Conservation (phyloP, 1,140 invertebrate species). For the Sinonovacula constricta region DNA sequence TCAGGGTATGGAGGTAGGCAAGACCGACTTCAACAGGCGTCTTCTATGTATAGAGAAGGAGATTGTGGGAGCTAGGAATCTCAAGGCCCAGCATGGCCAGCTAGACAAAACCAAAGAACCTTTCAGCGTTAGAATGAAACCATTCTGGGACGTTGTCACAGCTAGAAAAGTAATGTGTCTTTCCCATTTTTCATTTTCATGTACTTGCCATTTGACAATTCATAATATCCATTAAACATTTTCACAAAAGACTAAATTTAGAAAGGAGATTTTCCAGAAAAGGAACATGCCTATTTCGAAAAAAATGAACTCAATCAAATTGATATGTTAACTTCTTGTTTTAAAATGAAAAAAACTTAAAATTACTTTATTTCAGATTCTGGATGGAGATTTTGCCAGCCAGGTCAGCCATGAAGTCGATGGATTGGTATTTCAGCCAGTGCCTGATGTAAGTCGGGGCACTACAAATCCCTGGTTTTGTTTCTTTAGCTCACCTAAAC, state of each 20-base stretch:
- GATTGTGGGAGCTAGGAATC: constrained; percentile 85
- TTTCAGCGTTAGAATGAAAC: constrained; percentile 86
- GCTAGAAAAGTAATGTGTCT: constrained; percentile 81
- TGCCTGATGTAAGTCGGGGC: constrained; percentile 84
- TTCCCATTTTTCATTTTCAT: no score
- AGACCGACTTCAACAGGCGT: constrained; percentile 88
- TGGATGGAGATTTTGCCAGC: constrained; percentile 92
- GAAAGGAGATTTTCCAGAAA: no score
- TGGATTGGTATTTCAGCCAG: constrained; percentile 98
- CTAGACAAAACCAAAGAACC: constrained; percentile 90
- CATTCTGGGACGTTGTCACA: constrained; percentile 91
- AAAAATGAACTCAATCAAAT: no score
- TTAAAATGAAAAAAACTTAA: no score
- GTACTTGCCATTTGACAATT: no score
- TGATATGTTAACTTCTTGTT: no score
- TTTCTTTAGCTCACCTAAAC: neutral
- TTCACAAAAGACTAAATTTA: no score
- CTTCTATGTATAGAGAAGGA: constrained; percentile 86
- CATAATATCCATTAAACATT: no score
- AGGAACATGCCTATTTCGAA: no score
- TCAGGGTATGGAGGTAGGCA: constrained; percentile 86
- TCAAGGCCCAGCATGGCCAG: constrained; percentile 86
- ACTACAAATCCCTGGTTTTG: no score
- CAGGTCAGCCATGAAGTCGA: constrained; percentile 96
- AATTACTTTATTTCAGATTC: constrained; percentile 79